Percentiles rank a stretch among this genome's conserved stretches.
These are phyloP conservation scores for Eolophus roseicapilla DNA, from an alignment of 2,113 vertebrate species.

Conservation along the genomic window DNA sequence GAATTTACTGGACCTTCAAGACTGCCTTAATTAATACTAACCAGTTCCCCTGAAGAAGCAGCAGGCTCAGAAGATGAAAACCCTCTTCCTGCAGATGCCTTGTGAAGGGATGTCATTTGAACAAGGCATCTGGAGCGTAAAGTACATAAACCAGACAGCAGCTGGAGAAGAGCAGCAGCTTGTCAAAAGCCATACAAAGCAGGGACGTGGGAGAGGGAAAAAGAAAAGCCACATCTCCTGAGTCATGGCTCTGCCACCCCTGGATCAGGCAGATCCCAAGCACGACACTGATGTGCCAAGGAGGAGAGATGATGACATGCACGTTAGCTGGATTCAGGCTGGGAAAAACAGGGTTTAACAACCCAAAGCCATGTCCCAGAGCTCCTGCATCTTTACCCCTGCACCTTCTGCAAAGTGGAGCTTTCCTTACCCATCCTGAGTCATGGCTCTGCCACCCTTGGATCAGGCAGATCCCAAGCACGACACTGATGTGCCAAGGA, in stretches of 20 bases:
- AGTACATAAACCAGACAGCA: constrained; percentile 5
- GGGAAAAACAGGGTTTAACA: not conserved
- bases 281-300: fast-evolving
- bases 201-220: not conserved
- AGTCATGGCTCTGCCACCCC: not conserved
- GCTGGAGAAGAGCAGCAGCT: constrained; percentile 29
- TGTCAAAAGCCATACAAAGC: not conserved
- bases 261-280: not conserved
- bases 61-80: constrained; percentile 30
- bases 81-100: not conserved
- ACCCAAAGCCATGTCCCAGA: not conserved
- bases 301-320: fast-evolving
- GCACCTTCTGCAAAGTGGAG: not conserved
- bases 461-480: not conserved
- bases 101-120: constrained; percentile 16
- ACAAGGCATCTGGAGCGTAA: not conserved
- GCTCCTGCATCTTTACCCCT: not conserved
- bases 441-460: not conserved
- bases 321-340: not conserved
- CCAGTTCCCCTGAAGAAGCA: constrained; percentile 6
- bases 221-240: not conserved
- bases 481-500: fast-evolving
- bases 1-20: constrained; percentile 26
- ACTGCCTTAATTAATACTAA: constrained; percentile 57
- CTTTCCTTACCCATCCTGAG: not conserved